A percentile compares a stretch with the other conserved stretches of the same genome.
Conservation (phyloP, 2,797 vertebrate genomes). For the Poecilia gillii region DNA sequence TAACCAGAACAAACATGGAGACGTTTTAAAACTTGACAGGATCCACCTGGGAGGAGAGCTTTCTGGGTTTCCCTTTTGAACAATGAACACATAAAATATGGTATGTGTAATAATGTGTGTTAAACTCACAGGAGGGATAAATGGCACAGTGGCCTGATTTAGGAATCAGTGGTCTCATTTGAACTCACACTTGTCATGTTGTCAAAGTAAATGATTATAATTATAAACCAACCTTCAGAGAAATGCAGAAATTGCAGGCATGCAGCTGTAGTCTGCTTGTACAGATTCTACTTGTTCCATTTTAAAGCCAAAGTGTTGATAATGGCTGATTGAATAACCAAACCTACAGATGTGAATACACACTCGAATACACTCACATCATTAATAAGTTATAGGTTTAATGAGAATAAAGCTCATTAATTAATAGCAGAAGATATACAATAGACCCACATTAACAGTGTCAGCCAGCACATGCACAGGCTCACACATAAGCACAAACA, state of each 20-base stretch:
- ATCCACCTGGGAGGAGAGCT: too few relatives aligned
- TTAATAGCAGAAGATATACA: slow-evolving; percentile 90
- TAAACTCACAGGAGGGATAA: background rate
- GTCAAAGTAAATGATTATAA: too few relatives aligned
- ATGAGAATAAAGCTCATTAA: slow-evolving; percentile 89
- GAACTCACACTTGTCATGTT: background rate
- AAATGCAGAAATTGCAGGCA: background rate
- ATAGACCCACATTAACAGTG: slow-evolving; percentile 77
- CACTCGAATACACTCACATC: slow-evolving; percentile 18
- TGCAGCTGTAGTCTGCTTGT: background rate
- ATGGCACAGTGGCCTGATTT: background rate
- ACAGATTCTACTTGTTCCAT: background rate
- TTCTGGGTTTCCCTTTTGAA: too few relatives aligned
- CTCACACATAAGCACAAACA: slow-evolving; percentile 23
- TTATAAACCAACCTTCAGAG: background rate
- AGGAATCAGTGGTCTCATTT: background rate
- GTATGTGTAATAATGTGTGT: background rate
- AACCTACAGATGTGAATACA: slow-evolving; percentile 4
- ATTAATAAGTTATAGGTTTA: slow-evolving; percentile 86
- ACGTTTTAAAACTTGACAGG: too few relatives aligned
- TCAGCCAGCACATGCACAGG: slow-evolving; percentile 20
- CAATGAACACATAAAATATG: too few relatives aligned
- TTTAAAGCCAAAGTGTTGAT: slow-evolving; percentile 11
- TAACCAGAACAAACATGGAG: too few relatives aligned
- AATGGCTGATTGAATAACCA: slow-evolving; percentile 14